A percentile compares a stretch with the other conserved stretches of the same genome.
Conservation (phyloP, 2,888 invertebrate genomes). For the Drosophila melanocephala region DNA sequence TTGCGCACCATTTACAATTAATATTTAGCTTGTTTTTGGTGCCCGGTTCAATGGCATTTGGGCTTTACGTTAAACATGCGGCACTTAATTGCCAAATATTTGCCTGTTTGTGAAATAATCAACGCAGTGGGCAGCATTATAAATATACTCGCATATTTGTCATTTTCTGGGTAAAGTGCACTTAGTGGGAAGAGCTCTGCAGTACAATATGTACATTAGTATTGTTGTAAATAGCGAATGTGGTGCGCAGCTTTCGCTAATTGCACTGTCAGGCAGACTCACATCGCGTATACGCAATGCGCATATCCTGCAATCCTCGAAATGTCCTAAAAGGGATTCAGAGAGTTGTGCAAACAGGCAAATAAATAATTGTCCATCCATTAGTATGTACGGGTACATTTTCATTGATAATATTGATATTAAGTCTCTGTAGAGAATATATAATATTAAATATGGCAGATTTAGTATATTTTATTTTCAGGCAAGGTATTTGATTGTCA, state of each 20-base stretch:
- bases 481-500: constrained; percentile 10
- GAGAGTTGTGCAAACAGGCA: not conserved
- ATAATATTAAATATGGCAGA: not conserved
- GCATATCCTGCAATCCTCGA: not conserved
- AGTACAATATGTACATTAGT: constrained; percentile 27
- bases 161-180: constrained; percentile 15
- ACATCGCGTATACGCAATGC: constrained; percentile 57
- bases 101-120: constrained; percentile 58
- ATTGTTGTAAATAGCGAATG: constrained; percentile 57
- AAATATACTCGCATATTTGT: constrained; percentile 42
- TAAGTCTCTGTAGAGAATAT: not conserved
- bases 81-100: constrained; percentile 71
- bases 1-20: constrained; percentile 39
- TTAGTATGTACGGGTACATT: not conserved
- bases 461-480: not conserved
- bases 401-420: not conserved
- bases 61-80: constrained; percentile 14
- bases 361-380: not conserved
- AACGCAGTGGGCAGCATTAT: constrained; percentile 31
- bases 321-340: not conserved
- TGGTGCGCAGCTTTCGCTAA: constrained; percentile 57
- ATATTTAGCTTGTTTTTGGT: constrained; percentile 33
- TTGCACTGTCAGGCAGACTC: constrained; percentile 44
- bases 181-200: constrained; percentile 10
- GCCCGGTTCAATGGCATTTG: constrained; percentile 24